Evolutionary conservation across 92 coral and sea anemone genomes (phyloP), one percentile per base, ranked within the genome.

Genomic region (Hydrozoanthus gracilis): DNA sequence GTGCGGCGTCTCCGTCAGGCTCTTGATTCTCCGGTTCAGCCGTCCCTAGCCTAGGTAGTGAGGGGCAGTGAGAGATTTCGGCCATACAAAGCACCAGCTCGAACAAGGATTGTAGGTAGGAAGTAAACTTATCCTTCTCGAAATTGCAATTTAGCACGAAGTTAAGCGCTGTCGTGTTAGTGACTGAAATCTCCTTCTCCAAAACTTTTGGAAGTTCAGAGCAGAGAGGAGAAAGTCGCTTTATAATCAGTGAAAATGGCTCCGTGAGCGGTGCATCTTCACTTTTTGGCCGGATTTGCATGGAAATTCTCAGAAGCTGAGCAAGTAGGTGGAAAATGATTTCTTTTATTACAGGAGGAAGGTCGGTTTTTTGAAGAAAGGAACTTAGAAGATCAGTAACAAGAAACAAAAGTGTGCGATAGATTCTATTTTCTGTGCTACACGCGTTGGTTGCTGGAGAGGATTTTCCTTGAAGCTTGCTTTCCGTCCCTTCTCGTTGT

Each of bases 111-210:
- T 96, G 99, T 70, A 96, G 86, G 78, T 96, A 96, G 11, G 99
- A 96, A 15, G 96, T 80, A 70, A 96, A 94, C 90, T 96, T 93
- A 86, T 93, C 93, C 89, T 94, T 92, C 88, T 96, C 99, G 77
- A 96, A 96, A 84, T 96, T 92, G 79, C 99, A 95, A 51, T 93
- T 95, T 20, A 96, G 93, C 65, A 96, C 92, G 72, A 94, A 96
- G 52, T 94, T 98, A 82, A 96, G 85, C 44, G 99, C 99, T 48
- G 92, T 86, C 2, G 93, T 90, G 73, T 91, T 93, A 4, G 96
- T 91, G 39, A 87, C 89, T 14, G 99, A 96, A 4, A 96, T 94
- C 87, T 96, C 99, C 68, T 94, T 96, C 54, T 96, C 99, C 56
- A 94, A 90, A 17, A 96, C 82, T 74, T 96, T 96, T 52, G 91